Base-by-base conservation (phyloP, 1,140 invertebrate species). In the Drosophila erecta region DNA sequence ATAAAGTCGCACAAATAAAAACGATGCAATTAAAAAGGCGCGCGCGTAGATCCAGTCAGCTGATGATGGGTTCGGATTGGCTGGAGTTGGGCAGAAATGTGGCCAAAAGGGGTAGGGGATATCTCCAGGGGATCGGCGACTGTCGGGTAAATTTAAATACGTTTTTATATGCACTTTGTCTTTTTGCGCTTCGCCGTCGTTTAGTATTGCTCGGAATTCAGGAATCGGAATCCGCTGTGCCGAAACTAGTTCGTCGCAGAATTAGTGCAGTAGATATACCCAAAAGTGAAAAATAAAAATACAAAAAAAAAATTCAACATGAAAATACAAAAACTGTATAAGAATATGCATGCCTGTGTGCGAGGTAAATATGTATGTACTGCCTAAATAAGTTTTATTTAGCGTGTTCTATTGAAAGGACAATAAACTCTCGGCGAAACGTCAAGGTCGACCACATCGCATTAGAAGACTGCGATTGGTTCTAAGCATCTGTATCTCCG, bases 381-480 rank as follows among this genome's bases (percentile, higher is more conserved):
- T 53, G 62, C 67, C 81, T 66, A 81, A 81, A 67, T 62, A 47
- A 41, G 71, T 59, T 87, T 81, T 83, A 87, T 89, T 86, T 87
- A 86, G 83, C 83, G 84, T 89, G 85, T 87, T 90, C 84, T 90
- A 90, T 90, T 89, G 69, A 90, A 89, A 90, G 85, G 85, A 90
- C 85, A 90, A 90, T 90, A 90, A 90, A 90, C 85, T 90, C 72
- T 81, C 47, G 67, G 62, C 72, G 55, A 77, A 65, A 50, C 70
- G 71, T 74, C 85, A 90, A 90, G 85, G 85, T 90, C 85, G 79
- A 90, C 85, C 77, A 76, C 77, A 71, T 90, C 67, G 78, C 70
- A 90, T 90, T 90, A 90, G 85, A 90, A 65, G 59, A 57, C 50
- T 33, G 50, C 41, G 65, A 55, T 66, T 49, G 62, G 54, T 66